Evolutionary conservation across 2,888 invertebrate genomes (phyloP), one percentile per base, ranked within the genome.

Genomic region (Blastobasis lacticolella): DNA sequence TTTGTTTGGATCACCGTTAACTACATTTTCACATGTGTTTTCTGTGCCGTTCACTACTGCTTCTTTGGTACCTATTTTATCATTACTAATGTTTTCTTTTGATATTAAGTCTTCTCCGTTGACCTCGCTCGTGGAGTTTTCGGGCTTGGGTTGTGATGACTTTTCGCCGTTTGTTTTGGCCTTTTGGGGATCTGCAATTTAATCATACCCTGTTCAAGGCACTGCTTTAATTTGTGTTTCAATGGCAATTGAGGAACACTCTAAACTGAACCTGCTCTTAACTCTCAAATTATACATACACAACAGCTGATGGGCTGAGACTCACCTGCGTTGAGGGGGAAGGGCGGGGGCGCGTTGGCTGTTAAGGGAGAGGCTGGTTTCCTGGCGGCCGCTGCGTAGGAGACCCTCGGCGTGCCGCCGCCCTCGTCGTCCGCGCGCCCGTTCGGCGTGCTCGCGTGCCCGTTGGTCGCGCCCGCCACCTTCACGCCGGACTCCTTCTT

Each of bases 391-490:
- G 87, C 88, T 48, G 87, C 87, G 63, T 72, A 75, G 10, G 88
- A 85, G 47, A 83, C 84, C 58, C 78, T 79, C 56, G 81, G 80
- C 49, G 73, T 52, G 59, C 83, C 84, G 56, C 87, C 77, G 54
- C 82, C 75, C 63, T 87, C 86, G 64, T 87, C 88, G 60, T 85
- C 87, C 38, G 79, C 84, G 57, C 84, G 80, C 41, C 87, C 87
- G 57, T 88, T 88, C 49, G 81, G 86, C 56, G 81, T 78, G 60
- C 73, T 78, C 57, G 77, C 64, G 67, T 84, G 84, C 53, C 87
- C 88, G 64, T 86, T 88, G 70, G 83, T 85, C 69, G 78, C 78
- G 51, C 50, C 59, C 43, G 70, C 66, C 65, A 70, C 69, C 69
- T 80, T 85, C 57, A 71, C 67, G 55, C 58, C 66, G 49, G 72